Conservation (phyloP, 2,888 invertebrate species). For the Epistrophe grossulariae region DNA sequence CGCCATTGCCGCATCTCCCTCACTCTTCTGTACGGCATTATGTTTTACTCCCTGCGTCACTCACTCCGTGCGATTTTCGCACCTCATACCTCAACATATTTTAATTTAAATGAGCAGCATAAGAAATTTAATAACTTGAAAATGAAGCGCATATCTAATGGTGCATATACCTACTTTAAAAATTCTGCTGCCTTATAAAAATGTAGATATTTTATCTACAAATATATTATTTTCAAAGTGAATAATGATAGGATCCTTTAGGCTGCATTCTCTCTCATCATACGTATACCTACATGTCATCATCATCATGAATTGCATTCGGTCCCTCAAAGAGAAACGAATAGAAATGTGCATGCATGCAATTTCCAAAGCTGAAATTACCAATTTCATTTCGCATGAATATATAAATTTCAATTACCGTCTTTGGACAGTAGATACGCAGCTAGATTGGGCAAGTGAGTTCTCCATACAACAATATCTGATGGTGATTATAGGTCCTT, state of each 20-base stretch:
- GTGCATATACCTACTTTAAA: background rate
- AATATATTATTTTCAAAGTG: constrained; percentile 47
- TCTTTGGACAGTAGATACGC: constrained; percentile 73
- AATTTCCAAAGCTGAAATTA: constrained; percentile 78
- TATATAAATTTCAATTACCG: constrained; percentile 77
- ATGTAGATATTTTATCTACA: constrained; percentile 1
- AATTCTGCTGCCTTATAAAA: background rate
- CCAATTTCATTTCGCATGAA: constrained; percentile 83
- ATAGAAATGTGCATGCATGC: constrained; percentile 74
- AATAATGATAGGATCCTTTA: constrained; percentile 65
- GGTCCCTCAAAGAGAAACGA: constrained; percentile 71
- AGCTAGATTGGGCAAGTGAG: constrained; percentile 64
- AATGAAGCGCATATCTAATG: background rate
- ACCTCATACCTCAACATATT: too few species aligned
- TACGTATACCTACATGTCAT: constrained; percentile 43
- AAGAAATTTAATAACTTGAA: background rate
- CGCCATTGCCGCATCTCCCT: too few species aligned
- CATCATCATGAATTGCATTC: constrained; percentile 69
- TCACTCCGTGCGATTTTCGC: too few species aligned
- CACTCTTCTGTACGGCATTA: too few species aligned
- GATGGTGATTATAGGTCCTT: constrained; percentile 66
- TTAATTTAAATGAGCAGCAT: too few species aligned
- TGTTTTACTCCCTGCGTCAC: too few species aligned
- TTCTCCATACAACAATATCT: constrained; percentile 56
- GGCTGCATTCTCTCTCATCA: constrained; percentile 62